phyloP scores from a whole-genome alignment of 2,113 vertebrate species.

The Ochotona princeps region DNA sequence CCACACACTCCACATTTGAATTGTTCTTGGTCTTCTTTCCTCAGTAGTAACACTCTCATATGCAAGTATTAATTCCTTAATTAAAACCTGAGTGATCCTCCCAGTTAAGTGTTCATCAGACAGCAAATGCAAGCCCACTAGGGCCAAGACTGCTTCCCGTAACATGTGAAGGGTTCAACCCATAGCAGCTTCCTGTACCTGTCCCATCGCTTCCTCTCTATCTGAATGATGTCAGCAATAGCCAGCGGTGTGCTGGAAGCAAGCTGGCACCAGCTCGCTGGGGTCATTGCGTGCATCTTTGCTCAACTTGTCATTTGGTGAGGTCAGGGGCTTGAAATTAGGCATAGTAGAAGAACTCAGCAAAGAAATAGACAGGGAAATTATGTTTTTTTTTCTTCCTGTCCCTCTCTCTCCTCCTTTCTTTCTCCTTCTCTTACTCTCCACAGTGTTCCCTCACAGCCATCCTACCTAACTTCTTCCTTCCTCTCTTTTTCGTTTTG shows the following conservation, averaged over 20 bases:
- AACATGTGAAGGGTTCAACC: background rate
- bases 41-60: background rate
- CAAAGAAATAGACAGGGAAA: background rate
- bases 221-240: background rate
- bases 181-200: background rate
- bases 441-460: background rate
- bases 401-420: background rate
- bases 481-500: background rate
- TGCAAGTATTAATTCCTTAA: background rate
- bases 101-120: background rate
- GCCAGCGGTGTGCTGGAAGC: background rate
- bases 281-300: accelerated
- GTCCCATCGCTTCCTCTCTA: background rate
- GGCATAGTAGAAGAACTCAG: background rate
- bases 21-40: background rate
- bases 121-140: background rate
- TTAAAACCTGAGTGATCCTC: background rate
- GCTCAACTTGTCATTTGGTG: background rate
- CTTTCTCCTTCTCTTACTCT: too few relatives aligned
- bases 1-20: background rate
- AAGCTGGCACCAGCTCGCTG: background rate
- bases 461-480: background rate
- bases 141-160: background rate
- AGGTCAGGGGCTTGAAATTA: background rate
- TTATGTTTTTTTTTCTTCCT: background rate